These are phyloP conservation scores for Manis javanica DNA, from an alignment of 2,797 vertebrate genomes.

Conservation along the genomic window DNA sequence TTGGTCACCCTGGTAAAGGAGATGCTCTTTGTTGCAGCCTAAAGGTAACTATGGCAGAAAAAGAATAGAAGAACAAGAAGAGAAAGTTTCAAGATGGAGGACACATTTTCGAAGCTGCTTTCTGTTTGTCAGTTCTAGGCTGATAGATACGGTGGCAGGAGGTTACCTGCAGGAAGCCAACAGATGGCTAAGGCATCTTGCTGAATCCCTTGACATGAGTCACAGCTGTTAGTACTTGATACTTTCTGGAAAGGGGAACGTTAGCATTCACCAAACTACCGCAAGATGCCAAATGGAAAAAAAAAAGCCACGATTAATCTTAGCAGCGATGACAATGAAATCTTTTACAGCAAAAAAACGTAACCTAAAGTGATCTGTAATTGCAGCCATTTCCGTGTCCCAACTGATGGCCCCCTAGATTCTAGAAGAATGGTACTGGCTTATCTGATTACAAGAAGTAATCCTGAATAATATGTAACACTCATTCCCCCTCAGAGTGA, in stretches of 20 bases:
- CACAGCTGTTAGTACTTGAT: constrained; percentile 72
- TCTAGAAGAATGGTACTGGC: constrained; percentile 27
- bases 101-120: constrained; percentile 58
- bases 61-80: constrained; percentile 41
- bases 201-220: constrained; percentile 73
- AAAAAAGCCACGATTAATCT: constrained; percentile 69
- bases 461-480: constrained; percentile 20
- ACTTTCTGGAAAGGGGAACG: constrained; percentile 69
- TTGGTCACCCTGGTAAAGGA: background rate
- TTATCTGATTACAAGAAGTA: constrained; percentile 58
- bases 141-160: constrained; percentile 61
- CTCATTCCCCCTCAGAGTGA: constrained; percentile 48
- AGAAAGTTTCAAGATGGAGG: constrained; percentile 72
- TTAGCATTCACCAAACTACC: constrained; percentile 64
- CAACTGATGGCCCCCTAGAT: constrained; percentile 37
- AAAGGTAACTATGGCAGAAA: constrained; percentile 40
- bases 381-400: constrained; percentile 58
- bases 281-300: constrained; percentile 58
- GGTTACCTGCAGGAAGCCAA: constrained; percentile 73
- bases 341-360: constrained; percentile 54
- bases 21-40: constrained; percentile 20
- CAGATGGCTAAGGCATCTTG: constrained; percentile 74
- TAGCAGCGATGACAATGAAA: constrained; percentile 66
- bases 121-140: constrained; percentile 73
- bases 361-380: constrained; percentile 70